Percentiles rank a stretch among this genome's conserved stretches.
phyloP scores from a whole-genome alignment of 2,797 vertebrate genomes.

The Paratrypauchen microcephalus region DNA sequence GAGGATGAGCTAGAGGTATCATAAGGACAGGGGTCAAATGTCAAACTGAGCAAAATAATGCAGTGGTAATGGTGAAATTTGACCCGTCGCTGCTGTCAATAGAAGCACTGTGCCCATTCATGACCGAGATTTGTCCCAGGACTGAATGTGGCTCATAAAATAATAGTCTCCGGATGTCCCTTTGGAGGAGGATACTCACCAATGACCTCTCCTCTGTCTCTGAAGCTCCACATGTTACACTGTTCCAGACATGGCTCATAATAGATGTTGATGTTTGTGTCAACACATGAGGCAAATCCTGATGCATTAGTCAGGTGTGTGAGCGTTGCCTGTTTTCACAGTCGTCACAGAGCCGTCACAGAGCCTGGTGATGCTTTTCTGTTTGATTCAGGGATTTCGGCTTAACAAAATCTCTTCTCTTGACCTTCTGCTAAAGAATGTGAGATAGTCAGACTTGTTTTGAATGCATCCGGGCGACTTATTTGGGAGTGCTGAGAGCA shows the following conservation, averaged over 20 bases:
- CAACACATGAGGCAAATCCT: neutral
- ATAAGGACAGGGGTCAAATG: neutral
- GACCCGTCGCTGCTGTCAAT: neutral
- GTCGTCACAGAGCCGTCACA: neutral
- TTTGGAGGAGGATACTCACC: conserved; percentile 24
- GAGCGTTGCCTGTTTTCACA: neutral
- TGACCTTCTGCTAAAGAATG: conserved; percentile 33
- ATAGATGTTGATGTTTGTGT: conserved; percentile 1
- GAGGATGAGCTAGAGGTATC: neutral
- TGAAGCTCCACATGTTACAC: conserved; percentile 6
- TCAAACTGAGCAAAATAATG: neutral
- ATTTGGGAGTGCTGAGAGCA: conserved; percentile 30
- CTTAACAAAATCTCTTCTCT: conserved; percentile 20
- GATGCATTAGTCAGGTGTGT: conserved; percentile 6
- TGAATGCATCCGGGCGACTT: conserved; percentile 23
- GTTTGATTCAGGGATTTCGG: conserved; percentile 8
- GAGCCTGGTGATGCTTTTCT: conserved; percentile 1
- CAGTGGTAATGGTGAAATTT: conserved; percentile 6
- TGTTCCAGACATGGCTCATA: neutral
- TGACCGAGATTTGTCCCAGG: neutral
- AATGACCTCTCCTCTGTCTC: conserved; percentile 28
- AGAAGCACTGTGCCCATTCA: conserved; percentile 4
- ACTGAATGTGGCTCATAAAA: conserved; percentile 23
- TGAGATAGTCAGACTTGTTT: conserved; percentile 31
- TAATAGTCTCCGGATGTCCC: conserved; percentile 26